Conservation (phyloP, 2,797 vertebrate genomes). For the Eulemur rubriventer region DNA sequence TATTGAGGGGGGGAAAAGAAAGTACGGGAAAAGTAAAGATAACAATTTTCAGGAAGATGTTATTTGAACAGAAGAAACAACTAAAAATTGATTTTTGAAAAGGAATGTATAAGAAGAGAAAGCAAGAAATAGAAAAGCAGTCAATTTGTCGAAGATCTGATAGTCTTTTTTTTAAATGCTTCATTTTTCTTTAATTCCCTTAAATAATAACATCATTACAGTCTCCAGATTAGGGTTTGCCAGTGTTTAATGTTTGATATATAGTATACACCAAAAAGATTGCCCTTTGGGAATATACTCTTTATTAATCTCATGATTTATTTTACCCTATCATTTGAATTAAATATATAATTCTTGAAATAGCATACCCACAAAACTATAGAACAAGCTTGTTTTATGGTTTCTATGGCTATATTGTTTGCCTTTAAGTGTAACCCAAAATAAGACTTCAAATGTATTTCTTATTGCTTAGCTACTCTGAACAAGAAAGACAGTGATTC, state of each 20-base stretch:
- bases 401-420: background rate
- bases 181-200: background rate
- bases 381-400: background rate
- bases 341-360: slow-evolving; percentile 1
- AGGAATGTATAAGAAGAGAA: background rate
- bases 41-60: background rate
- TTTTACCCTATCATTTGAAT: background rate
- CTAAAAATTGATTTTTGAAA: background rate
- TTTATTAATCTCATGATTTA: background rate
- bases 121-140: background rate
- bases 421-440: background rate
- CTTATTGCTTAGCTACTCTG: background rate
- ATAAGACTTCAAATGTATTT: background rate
- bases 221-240: background rate
- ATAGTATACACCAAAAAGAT: background rate
- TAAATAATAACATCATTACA: background rate
- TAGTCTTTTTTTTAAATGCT: background rate
- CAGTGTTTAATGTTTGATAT: background rate
- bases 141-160: background rate
- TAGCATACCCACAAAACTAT: background rate
- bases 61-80: slow-evolving; percentile 7
- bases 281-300: background rate
- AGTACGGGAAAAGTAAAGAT: background rate
- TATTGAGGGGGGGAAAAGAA: background rate
- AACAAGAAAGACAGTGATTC: background rate